These are phyloP conservation scores for Polydrusus pterygomalis DNA, from an alignment of 2,888 invertebrate genomes.

Conservation along the genomic window DNA sequence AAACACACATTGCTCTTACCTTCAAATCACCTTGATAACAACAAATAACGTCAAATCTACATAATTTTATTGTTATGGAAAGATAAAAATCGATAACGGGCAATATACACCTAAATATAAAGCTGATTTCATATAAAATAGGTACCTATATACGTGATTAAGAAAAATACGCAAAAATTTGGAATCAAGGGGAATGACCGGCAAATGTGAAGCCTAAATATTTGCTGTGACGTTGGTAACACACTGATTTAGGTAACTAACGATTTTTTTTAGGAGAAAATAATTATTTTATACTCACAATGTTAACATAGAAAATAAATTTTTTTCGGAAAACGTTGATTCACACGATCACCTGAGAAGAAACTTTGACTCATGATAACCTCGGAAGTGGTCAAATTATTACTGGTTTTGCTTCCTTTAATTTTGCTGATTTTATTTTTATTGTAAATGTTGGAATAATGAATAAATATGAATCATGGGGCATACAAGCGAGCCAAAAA, in stretches of 20 bases:
- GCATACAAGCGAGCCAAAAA: too few species aligned
- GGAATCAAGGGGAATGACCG: slow-evolving; percentile 21
- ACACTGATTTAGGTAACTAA: slow-evolving; percentile 3
- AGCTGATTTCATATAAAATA: slow-evolving; percentile 20
- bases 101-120: slow-evolving; percentile 14
- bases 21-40: slow-evolving; percentile 22
- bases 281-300: too few species aligned
- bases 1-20: slow-evolving; percentile 5
- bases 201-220: slow-evolving; percentile 21
- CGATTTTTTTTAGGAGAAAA: neutral
- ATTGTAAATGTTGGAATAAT: neutral
- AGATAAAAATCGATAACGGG: slow-evolving; percentile 23
- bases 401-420: neutral
- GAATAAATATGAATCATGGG: too few species aligned
- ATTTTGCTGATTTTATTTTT: neutral
- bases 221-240: neutral
- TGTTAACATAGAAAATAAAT: too few species aligned
- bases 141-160: too few species aligned
- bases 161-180: slow-evolving; percentile 13
- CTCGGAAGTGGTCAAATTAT: slow-evolving; percentile 3
- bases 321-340: neutral
- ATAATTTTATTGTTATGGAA: slow-evolving; percentile 23
- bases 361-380: neutral
- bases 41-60: slow-evolving; percentile 18
- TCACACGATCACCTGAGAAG: neutral